Percentiles rank a stretch among this genome's conserved stretches.
These are phyloP conservation scores for Cyclophora albipunctata DNA, from an alignment of 2,888 invertebrate genomes.

Conservation along the genomic window DNA sequence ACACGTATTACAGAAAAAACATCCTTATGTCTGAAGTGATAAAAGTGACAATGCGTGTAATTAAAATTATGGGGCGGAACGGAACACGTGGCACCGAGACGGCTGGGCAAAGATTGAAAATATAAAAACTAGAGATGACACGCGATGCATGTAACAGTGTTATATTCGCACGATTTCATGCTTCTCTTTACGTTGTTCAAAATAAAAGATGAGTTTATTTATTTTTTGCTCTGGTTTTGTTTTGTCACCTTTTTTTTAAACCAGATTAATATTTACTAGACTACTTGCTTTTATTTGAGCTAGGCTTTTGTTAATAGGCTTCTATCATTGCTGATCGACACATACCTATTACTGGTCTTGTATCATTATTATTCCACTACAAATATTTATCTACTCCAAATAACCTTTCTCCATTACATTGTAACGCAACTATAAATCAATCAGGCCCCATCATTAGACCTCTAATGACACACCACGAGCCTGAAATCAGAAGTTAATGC, in stretches of 20 bases:
- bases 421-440: constrained; percentile 5
- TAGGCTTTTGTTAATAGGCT: too few species aligned
- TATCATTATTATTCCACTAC: too few species aligned
- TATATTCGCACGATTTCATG: constrained; percentile 18
- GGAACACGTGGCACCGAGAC: constrained; percentile 37
- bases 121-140: constrained; percentile 37
- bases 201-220: neutral
- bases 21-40: constrained; percentile 14
- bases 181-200: constrained; percentile 3
- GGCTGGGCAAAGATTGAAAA: constrained; percentile 29
- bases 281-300: too few species aligned
- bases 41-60: constrained; percentile 19
- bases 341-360: too few species aligned
- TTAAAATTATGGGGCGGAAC: constrained; percentile 23
- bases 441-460: neutral
- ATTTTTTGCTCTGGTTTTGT: neutral
- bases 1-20: constrained; percentile 37
- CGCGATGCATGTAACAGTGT: constrained; percentile 35
- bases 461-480: too few species aligned
- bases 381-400: too few species aligned
- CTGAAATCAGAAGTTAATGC: neutral
- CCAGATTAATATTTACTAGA: too few species aligned
- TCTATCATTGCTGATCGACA: too few species aligned
- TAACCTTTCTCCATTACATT: too few species aligned
- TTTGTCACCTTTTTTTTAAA: too few species aligned